These are phyloP conservation scores for Heliconius cydno DNA, from an alignment of 2,888 invertebrate species.

Conservation along the genomic window DNA sequence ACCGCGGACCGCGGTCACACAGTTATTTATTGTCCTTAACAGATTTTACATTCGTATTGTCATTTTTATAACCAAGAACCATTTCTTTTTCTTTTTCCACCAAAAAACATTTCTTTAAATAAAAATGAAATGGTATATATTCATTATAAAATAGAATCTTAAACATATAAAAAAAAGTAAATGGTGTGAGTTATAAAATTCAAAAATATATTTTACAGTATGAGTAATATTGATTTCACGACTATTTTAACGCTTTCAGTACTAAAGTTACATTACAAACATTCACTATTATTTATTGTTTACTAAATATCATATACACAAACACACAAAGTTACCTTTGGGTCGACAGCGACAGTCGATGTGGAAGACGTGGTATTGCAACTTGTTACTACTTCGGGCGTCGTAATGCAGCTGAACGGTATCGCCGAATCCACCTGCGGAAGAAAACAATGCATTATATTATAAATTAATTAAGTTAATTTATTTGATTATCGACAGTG, in stretches of 20 bases:
- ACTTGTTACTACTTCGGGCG: conserved; percentile 77
- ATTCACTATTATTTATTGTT: no score
- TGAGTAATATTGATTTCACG: background rate
- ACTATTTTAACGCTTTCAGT: no score
- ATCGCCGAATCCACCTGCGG: conserved; percentile 79
- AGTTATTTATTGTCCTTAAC: background rate
- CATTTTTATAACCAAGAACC: no score
- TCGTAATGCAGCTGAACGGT: conserved; percentile 81
- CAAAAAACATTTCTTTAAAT: background rate
- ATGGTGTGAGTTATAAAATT: conserved; percentile 4
- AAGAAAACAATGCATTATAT: conserved; percentile 41
- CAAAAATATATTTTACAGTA: background rate
- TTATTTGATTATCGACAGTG: conserved; percentile 17
- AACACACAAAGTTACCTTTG: conserved; percentile 61
- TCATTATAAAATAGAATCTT: background rate
- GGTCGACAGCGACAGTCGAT: conserved; percentile 66
- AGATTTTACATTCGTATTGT: background rate
- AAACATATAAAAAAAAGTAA: background rate
- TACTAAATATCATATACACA: background rate
- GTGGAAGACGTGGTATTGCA: conserved; percentile 75
- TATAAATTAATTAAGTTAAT: background rate
- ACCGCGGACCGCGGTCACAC: background rate
- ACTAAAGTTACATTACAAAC: background rate
- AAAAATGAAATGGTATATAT: background rate
- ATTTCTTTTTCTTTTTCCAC: no score